phyloP scores from a whole-genome alignment of 2,888 invertebrate species.

The Hipparchia sbordonii region DNA sequence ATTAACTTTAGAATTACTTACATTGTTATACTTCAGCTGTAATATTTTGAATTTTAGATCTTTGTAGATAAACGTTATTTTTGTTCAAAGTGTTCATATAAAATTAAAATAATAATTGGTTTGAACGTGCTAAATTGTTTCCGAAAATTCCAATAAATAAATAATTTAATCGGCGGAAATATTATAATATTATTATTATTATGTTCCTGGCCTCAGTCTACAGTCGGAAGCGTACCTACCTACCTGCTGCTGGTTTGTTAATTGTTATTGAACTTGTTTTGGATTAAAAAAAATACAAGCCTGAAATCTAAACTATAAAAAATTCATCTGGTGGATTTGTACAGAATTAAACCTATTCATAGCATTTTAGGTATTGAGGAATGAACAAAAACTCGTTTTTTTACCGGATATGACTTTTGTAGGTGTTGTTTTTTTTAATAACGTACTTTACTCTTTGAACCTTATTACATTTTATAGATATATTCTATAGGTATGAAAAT shows the following conservation, averaged over 20 bases:
- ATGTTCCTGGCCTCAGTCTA: not conserved
- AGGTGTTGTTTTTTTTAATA: not conserved
- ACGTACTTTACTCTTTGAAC: too few species aligned
- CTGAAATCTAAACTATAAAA: constrained; percentile 2
- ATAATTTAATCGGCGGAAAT: not conserved
- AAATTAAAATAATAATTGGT: too few species aligned
- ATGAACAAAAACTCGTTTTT: constrained; percentile 6
- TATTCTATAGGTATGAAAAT: too few species aligned
- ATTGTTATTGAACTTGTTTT: not conserved
- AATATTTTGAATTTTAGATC: too few species aligned
- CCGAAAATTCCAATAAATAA: not conserved
- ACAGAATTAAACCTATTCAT: not conserved
- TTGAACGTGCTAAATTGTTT: not conserved
- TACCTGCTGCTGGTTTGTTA: not conserved
- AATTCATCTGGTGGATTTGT: not conserved
- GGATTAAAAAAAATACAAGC: constrained; percentile 8
- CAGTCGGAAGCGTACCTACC: not conserved
- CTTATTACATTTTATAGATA: too few species aligned
- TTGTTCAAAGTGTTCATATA: too few species aligned
- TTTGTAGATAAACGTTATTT: too few species aligned
- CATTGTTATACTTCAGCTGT: too few species aligned
- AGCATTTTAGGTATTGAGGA: not conserved
- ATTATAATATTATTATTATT: not conserved
- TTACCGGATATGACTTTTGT: constrained; percentile 9
- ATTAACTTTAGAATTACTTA: too few species aligned